These are phyloP conservation scores for Podiceps cristatus DNA, from an alignment of 2,113 vertebrate genomes.

Conservation along the genomic window DNA sequence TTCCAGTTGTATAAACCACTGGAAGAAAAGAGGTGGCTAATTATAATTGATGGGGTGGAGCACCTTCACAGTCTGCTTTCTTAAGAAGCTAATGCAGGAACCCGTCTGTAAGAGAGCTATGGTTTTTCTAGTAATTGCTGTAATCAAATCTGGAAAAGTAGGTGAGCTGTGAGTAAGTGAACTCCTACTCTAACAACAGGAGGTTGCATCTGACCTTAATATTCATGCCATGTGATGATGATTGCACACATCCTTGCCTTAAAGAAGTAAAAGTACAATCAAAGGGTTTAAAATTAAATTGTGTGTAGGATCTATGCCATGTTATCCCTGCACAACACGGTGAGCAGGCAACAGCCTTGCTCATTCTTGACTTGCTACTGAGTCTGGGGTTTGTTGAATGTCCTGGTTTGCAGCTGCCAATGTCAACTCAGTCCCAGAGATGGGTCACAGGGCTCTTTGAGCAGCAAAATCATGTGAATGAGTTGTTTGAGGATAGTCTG, in stretches of 20 bases:
- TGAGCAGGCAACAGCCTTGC: neutral
- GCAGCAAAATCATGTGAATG: neutral
- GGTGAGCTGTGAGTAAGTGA: constrained; percentile 52
- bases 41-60: constrained; percentile 60
- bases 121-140: constrained; percentile 50
- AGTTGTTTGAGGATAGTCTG: neutral
- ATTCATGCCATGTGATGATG: constrained; percentile 16
- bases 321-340: neutral
- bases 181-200: constrained; percentile 44
- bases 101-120: neutral
- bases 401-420: neutral
- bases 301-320: neutral
- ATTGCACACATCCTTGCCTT: neutral
- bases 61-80: constrained; percentile 4
- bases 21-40: constrained; percentile 61
- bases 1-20: constrained; percentile 30
- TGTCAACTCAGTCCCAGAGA: accelerated
- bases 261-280: neutral
- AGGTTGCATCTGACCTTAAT: constrained; percentile 30
- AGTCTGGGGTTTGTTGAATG: neutral
- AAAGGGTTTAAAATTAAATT: neutral
- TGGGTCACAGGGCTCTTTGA: neutral
- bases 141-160: constrained; percentile 59
- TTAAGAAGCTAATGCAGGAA: constrained; percentile 15
- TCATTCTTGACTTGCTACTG: neutral